Evolutionary conservation across 2,113 vertebrate genomes (phyloP).

Genomic region (Ictidomys tridecemlineatus): DNA sequence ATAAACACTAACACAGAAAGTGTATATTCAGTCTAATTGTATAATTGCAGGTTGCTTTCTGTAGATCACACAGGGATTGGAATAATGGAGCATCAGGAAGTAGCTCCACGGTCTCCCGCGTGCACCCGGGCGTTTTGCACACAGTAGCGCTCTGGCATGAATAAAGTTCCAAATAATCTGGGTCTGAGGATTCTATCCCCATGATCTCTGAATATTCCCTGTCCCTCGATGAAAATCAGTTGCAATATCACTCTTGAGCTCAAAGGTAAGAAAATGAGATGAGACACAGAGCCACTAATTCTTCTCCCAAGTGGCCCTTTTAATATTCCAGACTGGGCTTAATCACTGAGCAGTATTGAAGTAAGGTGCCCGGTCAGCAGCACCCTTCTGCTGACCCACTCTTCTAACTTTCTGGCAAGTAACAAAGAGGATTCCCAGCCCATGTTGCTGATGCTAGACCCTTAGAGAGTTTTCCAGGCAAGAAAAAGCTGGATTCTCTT

Average conservation of each 20-base stretch:
- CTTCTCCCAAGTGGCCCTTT: slow-evolving; percentile 55
- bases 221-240: slow-evolving; percentile 58
- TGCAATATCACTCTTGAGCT: neutral
- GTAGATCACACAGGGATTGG: slow-evolving; percentile 71
- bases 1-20: slow-evolving; percentile 84
- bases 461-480: neutral
- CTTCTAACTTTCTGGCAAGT: slow-evolving; percentile 62
- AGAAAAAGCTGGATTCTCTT: neutral
- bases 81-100: slow-evolving; percentile 73
- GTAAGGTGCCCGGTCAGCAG: slow-evolving; percentile 64
- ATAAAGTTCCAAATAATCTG: fast-evolving
- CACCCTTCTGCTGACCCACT: slow-evolving; percentile 67
- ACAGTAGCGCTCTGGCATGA: neutral
- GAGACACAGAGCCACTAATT: slow-evolving; percentile 57
- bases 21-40: slow-evolving; percentile 85
- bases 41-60: slow-evolving; percentile 86
- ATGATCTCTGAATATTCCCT: neutral
- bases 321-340: slow-evolving; percentile 16
- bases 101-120: slow-evolving; percentile 59
- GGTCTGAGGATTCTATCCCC: neutral
- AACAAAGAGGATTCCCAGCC: neutral
- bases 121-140: neutral
- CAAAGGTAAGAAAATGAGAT: slow-evolving; percentile 41
- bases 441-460: slow-evolving; percentile 34
- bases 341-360: slow-evolving; percentile 5